Evolutionary conservation across 2,113 vertebrate species (phyloP).

Genomic region (Chionomys nivalis): DNA sequence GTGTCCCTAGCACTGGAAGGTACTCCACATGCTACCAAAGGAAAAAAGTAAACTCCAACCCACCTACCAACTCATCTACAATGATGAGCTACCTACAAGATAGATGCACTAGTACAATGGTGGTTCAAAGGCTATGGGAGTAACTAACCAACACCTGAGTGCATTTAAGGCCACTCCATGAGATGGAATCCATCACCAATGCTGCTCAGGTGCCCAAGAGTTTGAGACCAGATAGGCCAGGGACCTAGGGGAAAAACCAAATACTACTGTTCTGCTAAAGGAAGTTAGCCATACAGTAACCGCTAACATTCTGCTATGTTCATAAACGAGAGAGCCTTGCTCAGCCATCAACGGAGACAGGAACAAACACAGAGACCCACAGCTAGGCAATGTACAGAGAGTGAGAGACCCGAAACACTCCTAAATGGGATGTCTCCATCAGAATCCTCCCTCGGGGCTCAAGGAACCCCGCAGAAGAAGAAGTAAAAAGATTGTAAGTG

Average conservation of each 20-base stretch:
- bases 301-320: neutral
- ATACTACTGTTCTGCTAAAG: neutral
- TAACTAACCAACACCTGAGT: neutral
- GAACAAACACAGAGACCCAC: neutral
- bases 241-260: neutral
- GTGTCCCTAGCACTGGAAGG: too few species aligned
- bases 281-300: neutral
- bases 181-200: too few species aligned
- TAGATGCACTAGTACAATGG: neutral
- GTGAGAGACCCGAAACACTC: neutral
- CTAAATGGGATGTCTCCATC: neutral
- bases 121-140: neutral
- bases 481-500: neutral
- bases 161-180: neutral
- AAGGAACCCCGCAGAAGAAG: neutral
- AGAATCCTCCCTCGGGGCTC: neutral
- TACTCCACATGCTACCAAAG: too few species aligned
- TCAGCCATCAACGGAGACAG: neutral
- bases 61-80: neutral
- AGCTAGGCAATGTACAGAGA: neutral
- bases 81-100: neutral
- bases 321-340: neutral
- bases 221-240: neutral
- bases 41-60: neutral
- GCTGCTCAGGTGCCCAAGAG: neutral